Evolutionary conservation across 2,888 invertebrate genomes (phyloP).

Genomic region (Bellardia bayeri): DNA sequence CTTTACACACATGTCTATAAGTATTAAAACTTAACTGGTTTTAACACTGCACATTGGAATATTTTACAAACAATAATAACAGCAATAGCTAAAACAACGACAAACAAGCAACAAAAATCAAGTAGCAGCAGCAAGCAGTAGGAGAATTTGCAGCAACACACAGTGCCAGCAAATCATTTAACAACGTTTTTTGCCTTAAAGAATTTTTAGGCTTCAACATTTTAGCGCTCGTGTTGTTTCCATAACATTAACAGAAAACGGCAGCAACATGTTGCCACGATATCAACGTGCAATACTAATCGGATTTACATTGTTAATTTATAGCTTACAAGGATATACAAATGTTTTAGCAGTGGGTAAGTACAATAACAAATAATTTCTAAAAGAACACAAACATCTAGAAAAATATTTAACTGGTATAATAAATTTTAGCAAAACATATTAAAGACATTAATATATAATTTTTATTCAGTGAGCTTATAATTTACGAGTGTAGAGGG

Average conservation of each 20-base stretch:
- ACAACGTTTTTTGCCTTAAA: slow-evolving; percentile 50
- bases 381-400: too few relatives aligned
- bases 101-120: slow-evolving; percentile 42
- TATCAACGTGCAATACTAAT: slow-evolving; percentile 78
- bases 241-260: slow-evolving; percentile 54
- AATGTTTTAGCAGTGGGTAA: slow-evolving; percentile 71
- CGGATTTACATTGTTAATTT: slow-evolving; percentile 81
- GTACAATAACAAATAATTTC: slow-evolving; percentile 40
- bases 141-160: slow-evolving; percentile 33
- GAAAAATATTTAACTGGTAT: too few relatives aligned
- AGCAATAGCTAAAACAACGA: slow-evolving; percentile 20
- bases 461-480: not conserved
- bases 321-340: slow-evolving; percentile 77
- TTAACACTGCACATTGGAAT: slow-evolving; percentile 26
- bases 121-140: slow-evolving; percentile 13
- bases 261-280: slow-evolving; percentile 76
- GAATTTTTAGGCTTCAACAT: slow-evolving; percentile 65
- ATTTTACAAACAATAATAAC: slow-evolving; percentile 3
- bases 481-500: not conserved
- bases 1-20: slow-evolving; percentile 52
- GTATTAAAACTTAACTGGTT: slow-evolving; percentile 51
- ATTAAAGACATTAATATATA: not conserved
- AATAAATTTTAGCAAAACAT: slow-evolving; percentile 3
- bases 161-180: slow-evolving; percentile 41
- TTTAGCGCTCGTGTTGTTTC: slow-evolving; percentile 57